Conservation (phyloP, 1,140 invertebrate species). For the Chironomus tepperi region DNA sequence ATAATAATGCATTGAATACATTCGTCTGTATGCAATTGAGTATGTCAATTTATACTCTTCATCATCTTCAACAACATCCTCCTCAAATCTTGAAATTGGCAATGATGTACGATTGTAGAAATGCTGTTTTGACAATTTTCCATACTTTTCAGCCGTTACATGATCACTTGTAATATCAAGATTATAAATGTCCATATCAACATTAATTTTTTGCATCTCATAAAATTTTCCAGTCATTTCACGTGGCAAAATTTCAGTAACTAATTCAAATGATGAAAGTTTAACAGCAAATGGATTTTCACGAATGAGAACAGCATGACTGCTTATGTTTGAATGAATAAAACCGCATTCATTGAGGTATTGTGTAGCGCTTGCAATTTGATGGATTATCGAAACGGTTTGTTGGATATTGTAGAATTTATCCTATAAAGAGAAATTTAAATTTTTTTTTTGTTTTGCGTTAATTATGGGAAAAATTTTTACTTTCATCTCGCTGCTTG, state of each 20-base stretch:
- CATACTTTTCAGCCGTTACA: neutral
- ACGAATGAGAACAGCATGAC: slow-evolving; percentile 24
- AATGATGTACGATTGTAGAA: slow-evolving; percentile 5
- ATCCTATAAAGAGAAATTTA: slow-evolving; percentile 15
- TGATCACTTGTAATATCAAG: neutral
- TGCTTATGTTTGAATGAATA: slow-evolving; percentile 26
- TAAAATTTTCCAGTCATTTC: neutral
- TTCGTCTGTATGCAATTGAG: slow-evolving; percentile 22
- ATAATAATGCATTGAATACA: slow-evolving; percentile 24
- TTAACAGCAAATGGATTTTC: slow-evolving; percentile 15
- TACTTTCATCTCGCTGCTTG: neutral
- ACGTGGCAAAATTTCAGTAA: slow-evolving; percentile 17
- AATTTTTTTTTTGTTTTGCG: neutral
- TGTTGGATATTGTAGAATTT: neutral
- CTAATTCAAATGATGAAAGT: slow-evolving; percentile 26
- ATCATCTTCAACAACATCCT: neutral
- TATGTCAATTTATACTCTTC: slow-evolving; percentile 7
- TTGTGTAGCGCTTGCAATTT: slow-evolving; percentile 20
- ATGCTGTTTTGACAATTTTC: neutral
- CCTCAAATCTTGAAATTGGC: neutral
- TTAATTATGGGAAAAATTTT: neutral
- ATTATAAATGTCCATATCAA: neutral
- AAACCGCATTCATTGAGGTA: slow-evolving; percentile 26
- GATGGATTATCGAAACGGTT: neutral
- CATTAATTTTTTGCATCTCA: neutral